Base-by-base conservation (phyloP, 2,113 vertebrate species). In the Rutilus rutilus region DNA sequence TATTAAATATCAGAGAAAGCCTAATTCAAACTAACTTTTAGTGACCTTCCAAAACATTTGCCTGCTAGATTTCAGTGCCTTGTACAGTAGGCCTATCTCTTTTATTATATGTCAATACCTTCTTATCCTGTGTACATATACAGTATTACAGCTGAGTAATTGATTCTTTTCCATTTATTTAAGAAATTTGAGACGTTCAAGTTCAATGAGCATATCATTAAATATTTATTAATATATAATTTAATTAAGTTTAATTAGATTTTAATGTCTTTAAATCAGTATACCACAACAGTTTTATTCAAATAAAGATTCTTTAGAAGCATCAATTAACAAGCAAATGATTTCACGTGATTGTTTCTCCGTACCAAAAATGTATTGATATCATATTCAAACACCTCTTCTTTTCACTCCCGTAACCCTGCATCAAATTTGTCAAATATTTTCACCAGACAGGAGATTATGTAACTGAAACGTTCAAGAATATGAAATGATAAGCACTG, bases 401-500 rank as follows among this genome's bases (percentile, higher is more conserved):
- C 21, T 77, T 85, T 57, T 80, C 30, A 30, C 47, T n/a, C 36
- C 73, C 27, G 15, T 50, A 84, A 84, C 30, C 21, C 21, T 83
- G 39, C 33, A 23, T 88, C 19, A 75, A 5, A 74, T 86, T 47
- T 57, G 60, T 83, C 57, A 83, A 52, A 78, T 86, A 54, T 78
- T 83, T 57, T 74, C 7, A 73, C 25, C 52, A 54, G 7, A n/a
- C 27, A 25, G 7, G 23, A 6, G n/a, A 42, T 74, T 3, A 47
- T 59, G 27, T 78, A 54, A 76, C 19, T 64, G 25, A 71, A 54
- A 33, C 19, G 45, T 77, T 83, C 80, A 59, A 78, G 60, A 78
- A 86, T 47, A 73, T 36, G 69, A 86, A 64, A 88, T 23, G 71
- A n/a, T 23, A 88, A 86, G 47, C 36, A 81, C 79, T 86, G 45